Percentiles rank a stretch among this genome's conserved stretches.
Evolutionary conservation across 2,113 vertebrate genomes (phyloP).

Genomic region (Nansenia antarctica): DNA sequence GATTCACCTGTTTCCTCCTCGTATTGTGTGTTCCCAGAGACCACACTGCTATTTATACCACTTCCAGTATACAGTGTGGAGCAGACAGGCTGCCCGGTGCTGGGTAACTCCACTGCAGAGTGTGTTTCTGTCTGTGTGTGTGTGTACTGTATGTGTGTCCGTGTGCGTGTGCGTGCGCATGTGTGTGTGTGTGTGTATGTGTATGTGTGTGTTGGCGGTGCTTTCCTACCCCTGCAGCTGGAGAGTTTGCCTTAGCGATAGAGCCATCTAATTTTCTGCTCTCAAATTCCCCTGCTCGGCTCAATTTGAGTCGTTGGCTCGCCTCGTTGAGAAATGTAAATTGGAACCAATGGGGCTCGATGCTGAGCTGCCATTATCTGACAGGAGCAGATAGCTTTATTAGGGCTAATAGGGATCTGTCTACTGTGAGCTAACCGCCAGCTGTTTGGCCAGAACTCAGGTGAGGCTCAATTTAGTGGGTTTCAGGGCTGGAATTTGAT

Average conservation of each 20-base stretch:
- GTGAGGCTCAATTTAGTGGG: conserved; percentile 51
- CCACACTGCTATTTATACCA: conserved; percentile 70
- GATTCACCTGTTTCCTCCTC: conserved; percentile 63
- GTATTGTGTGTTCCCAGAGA: conserved; percentile 54
- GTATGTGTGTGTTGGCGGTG: conserved; percentile 24
- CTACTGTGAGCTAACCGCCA: conserved; percentile 52
- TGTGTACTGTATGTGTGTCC: neutral
- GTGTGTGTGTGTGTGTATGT: conserved; percentile 6
- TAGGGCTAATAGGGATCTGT: conserved; percentile 74
- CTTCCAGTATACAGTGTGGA: conserved; percentile 38
- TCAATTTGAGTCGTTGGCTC: conserved; percentile 77
- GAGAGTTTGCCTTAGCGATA: conserved; percentile 55
- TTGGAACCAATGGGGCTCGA: conserved; percentile 77
- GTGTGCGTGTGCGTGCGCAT: conserved; percentile 18
- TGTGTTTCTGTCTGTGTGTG: conserved; percentile 21
- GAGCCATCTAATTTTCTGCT: conserved; percentile 79
- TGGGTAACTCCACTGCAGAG: conserved; percentile 44
- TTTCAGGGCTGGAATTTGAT: conserved; percentile 36
- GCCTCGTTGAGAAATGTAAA: conserved; percentile 80
- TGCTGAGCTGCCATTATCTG: conserved; percentile 77
- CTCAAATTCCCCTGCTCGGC: conserved; percentile 75
- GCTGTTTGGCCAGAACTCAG: conserved; percentile 56
- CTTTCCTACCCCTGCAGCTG: conserved; percentile 69
- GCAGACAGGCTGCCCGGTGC: conserved; percentile 52
- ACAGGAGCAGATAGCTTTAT: conserved; percentile 80